Evolutionary conservation across 2,888 invertebrate genomes (phyloP), one percentile per base, ranked within the genome.

Genomic region (Chrysopilus asiliformis): DNA sequence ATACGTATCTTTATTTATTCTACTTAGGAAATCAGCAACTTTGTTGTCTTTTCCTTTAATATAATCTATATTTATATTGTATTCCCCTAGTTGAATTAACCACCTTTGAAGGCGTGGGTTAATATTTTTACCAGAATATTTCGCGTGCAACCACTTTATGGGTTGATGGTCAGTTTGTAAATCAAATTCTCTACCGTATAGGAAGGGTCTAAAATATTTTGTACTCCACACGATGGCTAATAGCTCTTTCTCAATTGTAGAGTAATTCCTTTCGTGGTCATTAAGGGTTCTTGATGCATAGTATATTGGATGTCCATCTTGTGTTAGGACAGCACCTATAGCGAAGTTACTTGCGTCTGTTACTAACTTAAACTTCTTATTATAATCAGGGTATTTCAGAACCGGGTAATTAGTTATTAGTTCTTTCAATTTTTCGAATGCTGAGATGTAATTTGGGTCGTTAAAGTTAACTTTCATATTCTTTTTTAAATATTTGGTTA

Each of bases 301-400:
- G 17, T 46, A 46, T 7, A 53, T 39, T 2, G 50, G 50, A 15
- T 45, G 28, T 39, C 47, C 41, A 13, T 35, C 44, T 43, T 53
- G 53, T 6, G 44, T 41, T 8, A 54, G 30, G 4, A 55, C 46
- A 4, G 41, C 46, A 2, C 50, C 53, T 2, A 51, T 14, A 1
- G 51, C 52, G 7, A 20, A 42, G 16, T 47, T 40, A 10, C 43
- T 42, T 1, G 54, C 53, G 36, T 55, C 55, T 1, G 52, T 53
- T 2, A 48, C 49, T 15, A 54, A 14, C n/a, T 40, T 34, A 34
- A 55, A 56, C 6, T 41, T 34, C 40, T 50, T 40, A 1, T 37
- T 34, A 32, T 57, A 58, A 35, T 56, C 53, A 4, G 53, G 54
- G 25, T 54, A 58, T 36, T 51, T 45, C 13, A 60, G 32, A 10